Base-by-base conservation (phyloP, 2,113 vertebrate genomes). In the Emydura subglobosa region DNA sequence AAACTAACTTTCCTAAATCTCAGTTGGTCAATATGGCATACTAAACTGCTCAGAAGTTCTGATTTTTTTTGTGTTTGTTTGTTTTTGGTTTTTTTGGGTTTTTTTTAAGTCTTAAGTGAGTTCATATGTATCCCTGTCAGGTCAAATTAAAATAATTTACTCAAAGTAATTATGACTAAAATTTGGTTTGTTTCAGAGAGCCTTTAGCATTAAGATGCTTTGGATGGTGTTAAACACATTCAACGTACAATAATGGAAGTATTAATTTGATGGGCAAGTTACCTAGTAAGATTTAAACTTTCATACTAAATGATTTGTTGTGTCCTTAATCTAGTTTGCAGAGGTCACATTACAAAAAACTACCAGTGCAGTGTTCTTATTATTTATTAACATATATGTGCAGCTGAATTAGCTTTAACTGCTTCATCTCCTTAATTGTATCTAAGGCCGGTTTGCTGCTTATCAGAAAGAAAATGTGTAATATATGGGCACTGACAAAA, bases 101-200 rank as follows among this genome's bases (percentile, higher is more conserved):
- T 92, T 57, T 5, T 10, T 21, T 44, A 85, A 65, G 54, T 82
- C 13, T 0, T 42, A 81, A 90, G 21, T 91, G 44, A 94, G 76
- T 92, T 95, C 94, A 93, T 72, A 92, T 95, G 91, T 88, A n/a
- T 72, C 79, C 31, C 81, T 96, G 87, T 93, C 39, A 1, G 50
- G 25, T 94, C 65, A 86, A 86, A 86, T 95, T 65, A 91, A 93
- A 95, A 90, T 93, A 1, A 78, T 85, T 92, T 86, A 68, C 84
- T 88, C 72, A 2, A 91, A 89, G 12, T 86, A 83, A 94, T 96
- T 90, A 44, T 34, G 55, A 79, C 44, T 91, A 57, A 86, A 86
- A 92, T 83, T 95, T 47, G 83, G 49, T 27, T 96, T 92, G 51
- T 91, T 96, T 96, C 61, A 57, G 82, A 87, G 93, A 86, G 17